Evolutionary conservation across 2,797 vertebrate genomes (phyloP).

Genomic region (Leptoclinus maculatus): DNA sequence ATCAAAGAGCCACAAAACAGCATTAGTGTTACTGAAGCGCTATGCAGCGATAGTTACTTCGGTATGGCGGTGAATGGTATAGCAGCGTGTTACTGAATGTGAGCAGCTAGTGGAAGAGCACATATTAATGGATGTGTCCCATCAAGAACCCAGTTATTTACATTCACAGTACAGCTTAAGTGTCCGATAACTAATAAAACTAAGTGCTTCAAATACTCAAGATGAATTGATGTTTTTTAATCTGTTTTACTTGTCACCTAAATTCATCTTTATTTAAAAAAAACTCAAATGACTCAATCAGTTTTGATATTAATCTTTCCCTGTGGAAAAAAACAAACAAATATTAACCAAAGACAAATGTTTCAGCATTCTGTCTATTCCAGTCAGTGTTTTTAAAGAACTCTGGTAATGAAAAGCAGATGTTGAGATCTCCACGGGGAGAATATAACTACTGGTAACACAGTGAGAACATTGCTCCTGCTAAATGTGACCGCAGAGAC

Average conservation of each 20-base stretch:
- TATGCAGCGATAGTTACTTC: conserved; percentile 23
- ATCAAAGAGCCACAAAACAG: conserved; percentile 32
- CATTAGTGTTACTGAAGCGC: conserved; percentile 47
- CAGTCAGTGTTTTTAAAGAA: neutral
- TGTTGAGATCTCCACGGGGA: neutral
- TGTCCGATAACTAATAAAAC: neutral
- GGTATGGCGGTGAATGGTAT: neutral
- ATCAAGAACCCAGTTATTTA: conserved; percentile 1
- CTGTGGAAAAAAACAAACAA: neutral
- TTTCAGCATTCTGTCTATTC: conserved; percentile 1
- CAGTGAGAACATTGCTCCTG: conserved; percentile 15
- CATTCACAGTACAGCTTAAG: neutral
- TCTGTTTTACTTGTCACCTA: neutral
- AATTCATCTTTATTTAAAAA: neutral
- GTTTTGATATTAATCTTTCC: neutral
- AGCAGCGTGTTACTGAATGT: conserved; percentile 38
- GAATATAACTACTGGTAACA: conserved; percentile 2
- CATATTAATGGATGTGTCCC: conserved; percentile 7
- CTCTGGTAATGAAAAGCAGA: neutral
- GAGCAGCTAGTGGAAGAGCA: conserved; percentile 12
- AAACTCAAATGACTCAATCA: neutral
- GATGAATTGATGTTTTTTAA: neutral
- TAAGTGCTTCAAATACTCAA: neutral
- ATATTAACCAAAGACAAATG: neutral
- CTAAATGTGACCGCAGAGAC: conserved; percentile 11